A percentile compares a stretch with the other conserved stretches of the same genome.
These are phyloP conservation scores for Drosophila kurseongensis DNA, from an alignment of 1,140 invertebrate species.

Conservation along the genomic window DNA sequence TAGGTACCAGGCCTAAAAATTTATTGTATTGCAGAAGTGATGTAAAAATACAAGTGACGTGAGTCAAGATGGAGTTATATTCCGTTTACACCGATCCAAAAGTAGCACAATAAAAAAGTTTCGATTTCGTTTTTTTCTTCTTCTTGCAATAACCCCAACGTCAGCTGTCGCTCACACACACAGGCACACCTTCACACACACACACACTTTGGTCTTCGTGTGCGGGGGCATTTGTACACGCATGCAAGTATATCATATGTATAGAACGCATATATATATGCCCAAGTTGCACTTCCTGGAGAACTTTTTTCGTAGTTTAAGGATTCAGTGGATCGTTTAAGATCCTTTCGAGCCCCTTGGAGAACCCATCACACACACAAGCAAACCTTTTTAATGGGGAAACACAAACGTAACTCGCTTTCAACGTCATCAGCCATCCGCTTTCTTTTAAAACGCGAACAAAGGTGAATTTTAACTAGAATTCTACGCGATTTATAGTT, in stretches of 20 bases:
- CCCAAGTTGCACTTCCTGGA: conserved; percentile 40
- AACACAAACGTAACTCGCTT: conserved; percentile 63
- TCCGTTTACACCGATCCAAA: conserved; percentile 32
- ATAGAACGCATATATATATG: conserved; percentile 24
- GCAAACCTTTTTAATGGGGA: conserved; percentile 29
- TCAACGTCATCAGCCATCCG: conserved; percentile 73
- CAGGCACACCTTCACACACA: conserved; percentile 5
- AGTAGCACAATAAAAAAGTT: conserved; percentile 39
- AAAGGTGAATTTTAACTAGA: conserved; percentile 41
- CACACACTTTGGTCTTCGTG: conserved; percentile 28
- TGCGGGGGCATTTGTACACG: conserved; percentile 52
- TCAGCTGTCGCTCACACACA: conserved; percentile 49
- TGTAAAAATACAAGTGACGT: conserved; percentile 6
- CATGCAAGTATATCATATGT: conserved; percentile 37
- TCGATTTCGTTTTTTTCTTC: conserved; percentile 45
- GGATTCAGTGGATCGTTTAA: conserved; percentile 11
- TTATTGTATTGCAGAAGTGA: conserved; percentile 12
- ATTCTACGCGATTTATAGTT: background rate
- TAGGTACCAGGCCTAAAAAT: background rate
- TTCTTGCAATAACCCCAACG: conserved; percentile 46
- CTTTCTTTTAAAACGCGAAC: conserved; percentile 73
- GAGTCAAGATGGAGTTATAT: conserved; percentile 20
- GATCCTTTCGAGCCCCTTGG: background rate
- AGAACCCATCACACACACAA: conserved; percentile 7
- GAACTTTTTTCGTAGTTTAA: conserved; percentile 6